Base-by-base conservation (phyloP, 2,797 vertebrate species). In the Gobio occitaniae region DNA sequence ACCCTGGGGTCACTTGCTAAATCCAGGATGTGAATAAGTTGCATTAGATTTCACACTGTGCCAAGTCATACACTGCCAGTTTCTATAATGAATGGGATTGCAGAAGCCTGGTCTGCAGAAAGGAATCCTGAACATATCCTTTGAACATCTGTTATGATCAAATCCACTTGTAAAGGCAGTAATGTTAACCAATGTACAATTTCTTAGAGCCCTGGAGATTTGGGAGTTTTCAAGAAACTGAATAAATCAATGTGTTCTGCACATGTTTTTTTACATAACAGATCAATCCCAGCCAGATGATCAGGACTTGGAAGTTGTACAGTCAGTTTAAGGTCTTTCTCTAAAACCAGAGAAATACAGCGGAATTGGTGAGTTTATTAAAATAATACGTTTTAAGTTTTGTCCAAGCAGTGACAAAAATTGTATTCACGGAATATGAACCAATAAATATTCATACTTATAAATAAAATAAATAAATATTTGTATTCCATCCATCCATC, bases 131-230 rank as follows among this genome's bases (percentile, higher is more conserved):
- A 48, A 78, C 7, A 17, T 44, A 65, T 65, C 77, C 59, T 65
- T 65, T 79, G 59, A 48, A 78, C 56, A 65, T 78, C 41, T 78
- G 59, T 65, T 79, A 65, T 79, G 17, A 65, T 78, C 75, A 78
- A 48, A 65, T 48, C 5, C 59, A 48, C 75, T 61, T 61, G 59
- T 48, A 79, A 79, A 79, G 17, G 77, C 25, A 32, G 59, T 65
- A 61, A 61, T 61, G 21, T 61, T 61, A 61, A 44, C 21, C 38
- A 44, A 21, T 21, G 2, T 21, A 61, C 38, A 16, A 25, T 44
- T 44, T 59, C 21, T 15, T 17, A 13, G 54, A 41, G 54, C 75
- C 75, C 75, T 10, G 13, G 38, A 78, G 54, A 78, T 44, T 16
- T 44, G 75, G 21, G 0, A 25, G 54, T 41, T 16, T 61, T 47